Percentiles rank a stretch among this genome's conserved stretches.
phyloP scores from a whole-genome alignment of 2,113 vertebrate genomes.

The Martes martes region DNA sequence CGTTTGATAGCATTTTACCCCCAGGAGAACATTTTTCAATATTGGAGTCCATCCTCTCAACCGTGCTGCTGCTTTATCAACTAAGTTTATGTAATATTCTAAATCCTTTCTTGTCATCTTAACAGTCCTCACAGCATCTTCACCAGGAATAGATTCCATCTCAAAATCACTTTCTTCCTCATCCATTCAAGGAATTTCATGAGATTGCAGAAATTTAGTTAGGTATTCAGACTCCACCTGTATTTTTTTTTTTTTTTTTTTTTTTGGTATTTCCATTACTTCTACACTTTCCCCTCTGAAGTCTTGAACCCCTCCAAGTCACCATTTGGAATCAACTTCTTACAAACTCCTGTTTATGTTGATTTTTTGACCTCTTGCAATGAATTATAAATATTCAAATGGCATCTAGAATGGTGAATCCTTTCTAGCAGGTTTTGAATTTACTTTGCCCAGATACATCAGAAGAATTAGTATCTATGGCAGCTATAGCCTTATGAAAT shows the following conservation, averaged over 20 bases:
- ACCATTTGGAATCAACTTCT: not conserved
- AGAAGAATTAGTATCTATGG: not conserved
- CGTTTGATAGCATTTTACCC: not conserved
- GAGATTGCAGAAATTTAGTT: not conserved
- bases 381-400: not conserved
- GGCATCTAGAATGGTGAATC: not conserved
- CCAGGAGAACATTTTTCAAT: not conserved
- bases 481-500: not conserved
- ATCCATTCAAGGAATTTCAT: not conserved
- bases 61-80: not conserved
- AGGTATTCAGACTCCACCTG: not conserved
- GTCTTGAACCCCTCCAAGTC: not conserved
- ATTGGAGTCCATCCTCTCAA: not conserved
- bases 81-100: not conserved
- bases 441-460: not conserved
- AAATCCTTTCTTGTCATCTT: not conserved
- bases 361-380: not conserved
- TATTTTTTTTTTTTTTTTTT: not conserved
- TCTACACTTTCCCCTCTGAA: not conserved
- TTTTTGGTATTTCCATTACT: not conserved
- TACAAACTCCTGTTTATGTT: not conserved
- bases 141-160: not conserved
- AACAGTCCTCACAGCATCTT: not conserved
- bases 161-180: not conserved
- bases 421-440: not conserved